Conservation (phyloP, 2,113 vertebrate genomes). For the Pyxicephalus adspersus region DNA sequence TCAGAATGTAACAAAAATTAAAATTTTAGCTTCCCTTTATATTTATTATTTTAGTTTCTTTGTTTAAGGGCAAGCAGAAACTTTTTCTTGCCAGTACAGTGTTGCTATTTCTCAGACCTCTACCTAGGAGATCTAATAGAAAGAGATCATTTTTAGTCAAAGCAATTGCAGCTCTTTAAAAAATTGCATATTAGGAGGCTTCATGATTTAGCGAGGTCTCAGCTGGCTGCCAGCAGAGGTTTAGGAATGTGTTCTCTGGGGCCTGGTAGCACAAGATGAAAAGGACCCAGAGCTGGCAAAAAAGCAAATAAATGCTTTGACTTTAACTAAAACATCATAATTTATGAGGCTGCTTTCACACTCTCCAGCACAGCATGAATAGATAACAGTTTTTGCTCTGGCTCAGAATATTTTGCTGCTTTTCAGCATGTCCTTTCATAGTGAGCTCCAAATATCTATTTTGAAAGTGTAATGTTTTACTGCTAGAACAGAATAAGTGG, state of each 20-base stretch:
- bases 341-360: conserved; percentile 68
- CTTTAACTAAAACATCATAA: conserved; percentile 78
- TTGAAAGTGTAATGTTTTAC: conserved; percentile 32
- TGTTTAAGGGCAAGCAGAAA: background rate
- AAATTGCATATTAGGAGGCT: conserved; percentile 72
- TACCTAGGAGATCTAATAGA: conserved; percentile 68
- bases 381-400: conserved; percentile 54
- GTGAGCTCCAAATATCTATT: conserved; percentile 30
- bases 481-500: conserved; percentile 11
- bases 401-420: conserved; percentile 45
- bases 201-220: conserved; percentile 75
- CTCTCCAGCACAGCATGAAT: conserved; percentile 52
- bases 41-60: conserved; percentile 5
- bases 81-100: conserved; percentile 1
- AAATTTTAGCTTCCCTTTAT: background rate
- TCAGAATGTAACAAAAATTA: too few relatives aligned
- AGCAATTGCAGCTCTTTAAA: conserved; percentile 70
- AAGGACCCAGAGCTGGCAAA: conserved; percentile 76
- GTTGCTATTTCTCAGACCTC: conserved; percentile 61
- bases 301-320: conserved; percentile 78
- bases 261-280: conserved; percentile 75
- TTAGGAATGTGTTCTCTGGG: conserved; percentile 73
- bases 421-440: conserved; percentile 42
- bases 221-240: conserved; percentile 77
- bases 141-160: conserved; percentile 70